Percentiles rank a stretch among this genome's conserved stretches.
These are phyloP conservation scores for Limnephilus rhombicus DNA, from an alignment of 2,888 invertebrate species.

Conservation along the genomic window DNA sequence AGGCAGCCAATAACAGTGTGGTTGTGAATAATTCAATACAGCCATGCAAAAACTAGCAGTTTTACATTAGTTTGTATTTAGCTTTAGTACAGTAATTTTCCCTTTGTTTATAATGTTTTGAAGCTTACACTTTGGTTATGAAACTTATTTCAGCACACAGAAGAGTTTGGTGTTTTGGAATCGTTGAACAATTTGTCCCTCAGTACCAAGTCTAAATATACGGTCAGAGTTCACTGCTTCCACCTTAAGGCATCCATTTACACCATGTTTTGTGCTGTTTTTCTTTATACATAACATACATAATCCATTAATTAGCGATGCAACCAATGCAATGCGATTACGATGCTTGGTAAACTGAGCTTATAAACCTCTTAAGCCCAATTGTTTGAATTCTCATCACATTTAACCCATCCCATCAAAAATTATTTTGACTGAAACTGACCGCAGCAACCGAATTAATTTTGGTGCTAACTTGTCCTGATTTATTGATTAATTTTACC, in stretches of 20 bases:
- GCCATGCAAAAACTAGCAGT: too few species aligned
- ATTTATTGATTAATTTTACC: too few species aligned
- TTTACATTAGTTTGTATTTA: too few species aligned
- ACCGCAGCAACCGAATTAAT: too few species aligned
- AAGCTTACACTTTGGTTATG: background rate
- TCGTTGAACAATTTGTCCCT: conserved; percentile 73
- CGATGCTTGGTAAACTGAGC: background rate
- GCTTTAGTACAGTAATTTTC: too few species aligned
- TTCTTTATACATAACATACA: background rate
- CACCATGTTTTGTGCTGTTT: conserved; percentile 9
- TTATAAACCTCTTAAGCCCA: background rate
- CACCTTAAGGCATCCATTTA: conserved; percentile 21
- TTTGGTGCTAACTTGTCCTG: too few species aligned
- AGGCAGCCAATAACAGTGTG: too few species aligned
- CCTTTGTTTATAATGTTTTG: background rate
- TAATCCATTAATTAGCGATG: background rate
- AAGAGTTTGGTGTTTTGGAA: conserved; percentile 75
- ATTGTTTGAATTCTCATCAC: background rate
- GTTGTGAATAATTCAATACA: too few species aligned
- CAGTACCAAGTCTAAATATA: conserved; percentile 56
- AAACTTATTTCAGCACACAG: conserved; percentile 67
- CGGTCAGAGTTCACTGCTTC: conserved; percentile 42
- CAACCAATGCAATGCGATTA: background rate
- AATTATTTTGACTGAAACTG: too few species aligned
- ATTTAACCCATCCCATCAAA: background rate